phyloP scores from a whole-genome alignment of 2,888 invertebrate species.

The Neoitamus cyanurus region DNA sequence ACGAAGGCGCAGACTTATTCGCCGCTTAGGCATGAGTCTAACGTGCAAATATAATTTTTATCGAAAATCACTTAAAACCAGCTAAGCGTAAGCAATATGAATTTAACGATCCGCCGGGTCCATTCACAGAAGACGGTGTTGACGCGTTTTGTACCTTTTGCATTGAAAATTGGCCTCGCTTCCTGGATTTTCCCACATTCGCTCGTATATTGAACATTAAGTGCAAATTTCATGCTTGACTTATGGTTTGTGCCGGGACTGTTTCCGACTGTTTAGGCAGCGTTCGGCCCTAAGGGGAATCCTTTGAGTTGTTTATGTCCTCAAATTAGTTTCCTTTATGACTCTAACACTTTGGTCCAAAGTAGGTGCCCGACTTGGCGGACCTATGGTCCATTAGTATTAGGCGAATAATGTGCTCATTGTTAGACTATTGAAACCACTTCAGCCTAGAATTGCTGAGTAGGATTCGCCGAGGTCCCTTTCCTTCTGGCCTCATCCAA shows the following conservation, averaged over 20 bases:
- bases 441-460: neutral
- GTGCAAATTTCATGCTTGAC: slow-evolving; percentile 47
- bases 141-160: slow-evolving; percentile 20
- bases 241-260: slow-evolving; percentile 14
- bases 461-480: neutral
- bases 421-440: neutral
- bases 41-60: slow-evolving; percentile 29
- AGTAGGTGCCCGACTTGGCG: neutral
- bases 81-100: slow-evolving; percentile 44
- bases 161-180: slow-evolving; percentile 29
- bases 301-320: slow-evolving; percentile 23
- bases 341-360: neutral
- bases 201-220: slow-evolving; percentile 13
- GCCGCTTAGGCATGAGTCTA: neutral
- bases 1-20: neutral
- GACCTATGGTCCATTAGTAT: neutral
- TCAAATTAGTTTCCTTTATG: slow-evolving; percentile 25
- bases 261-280: slow-evolving; percentile 19
- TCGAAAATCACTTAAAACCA: slow-evolving; percentile 40
- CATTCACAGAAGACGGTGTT: slow-evolving; percentile 32
- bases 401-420: neutral
- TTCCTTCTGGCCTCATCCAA: neutral
- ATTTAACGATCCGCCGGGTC: slow-evolving; percentile 44
- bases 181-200: slow-evolving; percentile 37
- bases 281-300: neutral